Base-by-base conservation (phyloP, 2,797 vertebrate species). In the Propithecus deckenii region DNA sequence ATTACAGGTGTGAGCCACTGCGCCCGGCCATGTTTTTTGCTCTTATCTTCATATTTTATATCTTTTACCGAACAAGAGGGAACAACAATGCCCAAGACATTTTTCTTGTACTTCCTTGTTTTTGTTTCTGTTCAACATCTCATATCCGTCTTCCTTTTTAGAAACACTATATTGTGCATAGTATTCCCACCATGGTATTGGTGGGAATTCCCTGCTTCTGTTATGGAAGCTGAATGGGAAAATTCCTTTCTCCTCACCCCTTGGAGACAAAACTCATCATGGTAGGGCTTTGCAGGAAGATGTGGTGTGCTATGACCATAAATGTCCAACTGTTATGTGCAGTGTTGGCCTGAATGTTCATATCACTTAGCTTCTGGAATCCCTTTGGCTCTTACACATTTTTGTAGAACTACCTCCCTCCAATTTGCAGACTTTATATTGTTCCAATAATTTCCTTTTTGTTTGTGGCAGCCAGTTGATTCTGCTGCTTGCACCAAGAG, bases 391-490 rank as follows among this genome's bases (percentile, higher is more conserved):
- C 5, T 91, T 46, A 74, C 11, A 74, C 5, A n/a, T 76, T 96
- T 94, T 94, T 80, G 41, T 57, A 92, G 80, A 85, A 84, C 20
- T 30, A 22, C 4, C 15, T 92, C 12, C 63, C 55, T 83, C 41
- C 32, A 76, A 20, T 80, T 48, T 38, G 23, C 14, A 71, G 32
- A 59, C 2, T 92, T 92, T 57, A 25, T 75, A 41, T 48, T 84
- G 38, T 91, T 94, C 55, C 32, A 78, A 30, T 74, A 83, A 84
- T 86, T 93, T 78, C 22, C 41, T 22, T 57, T 75, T 85, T 86
- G 18, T 4, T 38, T 30, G 2, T 75, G 85, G 63, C 28, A 91
- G 59, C 5, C 23, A 23, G 35, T 41, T 69, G 74, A 41, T 48
- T 88, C 38, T 86, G 10, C 4, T 38, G 10, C 43, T 94, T 69